A percentile compares a stretch with the other conserved stretches of the same genome.
These are phyloP conservation scores for Diplodus sargus DNA, from an alignment of 2,797 vertebrate genomes.

Conservation along the genomic window DNA sequence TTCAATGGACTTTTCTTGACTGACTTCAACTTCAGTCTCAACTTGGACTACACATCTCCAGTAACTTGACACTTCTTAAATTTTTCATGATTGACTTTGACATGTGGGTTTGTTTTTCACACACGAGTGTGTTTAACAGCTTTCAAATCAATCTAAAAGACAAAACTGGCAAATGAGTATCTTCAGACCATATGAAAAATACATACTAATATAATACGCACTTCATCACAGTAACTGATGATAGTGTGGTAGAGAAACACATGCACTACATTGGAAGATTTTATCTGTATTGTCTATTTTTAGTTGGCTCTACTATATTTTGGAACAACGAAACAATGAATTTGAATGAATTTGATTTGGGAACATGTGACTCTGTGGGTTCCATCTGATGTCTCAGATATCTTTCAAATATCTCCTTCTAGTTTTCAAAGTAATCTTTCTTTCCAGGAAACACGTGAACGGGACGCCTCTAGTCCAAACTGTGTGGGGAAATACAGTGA, in stretches of 20 bases:
- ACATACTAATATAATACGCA: background rate
- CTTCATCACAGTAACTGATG: background rate
- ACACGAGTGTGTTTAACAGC: background rate
- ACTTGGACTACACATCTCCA: background rate
- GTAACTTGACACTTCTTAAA: background rate
- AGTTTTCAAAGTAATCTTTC: conserved; percentile 33
- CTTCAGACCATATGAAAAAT: too few species aligned
- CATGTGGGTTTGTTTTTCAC: background rate
- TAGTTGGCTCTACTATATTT: background rate
- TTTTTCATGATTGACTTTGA: background rate
- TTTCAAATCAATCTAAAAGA: background rate
- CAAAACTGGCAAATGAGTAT: background rate
- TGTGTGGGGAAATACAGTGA: conserved; percentile 69
- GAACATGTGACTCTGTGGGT: conserved; percentile 1
- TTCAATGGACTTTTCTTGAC: background rate
- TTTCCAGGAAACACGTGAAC: conserved; percentile 57
- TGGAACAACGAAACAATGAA: background rate
- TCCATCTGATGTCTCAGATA: conserved; percentile 21
- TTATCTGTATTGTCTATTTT: background rate
- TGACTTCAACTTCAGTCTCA: background rate
- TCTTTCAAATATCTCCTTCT: conserved; percentile 31
- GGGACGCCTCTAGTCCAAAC: conserved; percentile 43
- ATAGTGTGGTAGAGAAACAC: background rate
- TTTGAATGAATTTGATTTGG: too few species aligned
- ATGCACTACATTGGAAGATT: background rate